phyloP scores from a whole-genome alignment of 2,113 vertebrate genomes.

The Upupa epops region DNA sequence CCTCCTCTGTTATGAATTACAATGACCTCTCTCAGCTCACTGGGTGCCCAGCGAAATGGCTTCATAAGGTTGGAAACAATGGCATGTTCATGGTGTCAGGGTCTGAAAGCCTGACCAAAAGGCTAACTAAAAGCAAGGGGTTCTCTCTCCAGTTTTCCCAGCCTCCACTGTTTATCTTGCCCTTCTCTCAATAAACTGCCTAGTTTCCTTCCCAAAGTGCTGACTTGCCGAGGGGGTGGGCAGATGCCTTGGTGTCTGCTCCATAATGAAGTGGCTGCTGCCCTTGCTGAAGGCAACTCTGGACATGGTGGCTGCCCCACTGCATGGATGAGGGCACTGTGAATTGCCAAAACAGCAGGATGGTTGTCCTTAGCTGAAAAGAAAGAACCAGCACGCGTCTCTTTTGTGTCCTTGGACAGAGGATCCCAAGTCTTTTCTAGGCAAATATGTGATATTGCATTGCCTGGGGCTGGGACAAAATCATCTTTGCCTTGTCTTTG shows the following conservation, averaged over 20 bases:
- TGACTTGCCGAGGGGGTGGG: neutral
- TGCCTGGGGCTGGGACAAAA: neutral
- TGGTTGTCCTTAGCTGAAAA: neutral
- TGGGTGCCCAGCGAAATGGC: neutral
- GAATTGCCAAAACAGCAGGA: neutral
- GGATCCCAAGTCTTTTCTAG: neutral
- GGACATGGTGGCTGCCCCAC: neutral
- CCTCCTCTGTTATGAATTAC: constrained; percentile 42
- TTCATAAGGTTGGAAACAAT: constrained; percentile 21
- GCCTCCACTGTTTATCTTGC: neutral
- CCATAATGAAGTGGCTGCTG: neutral
- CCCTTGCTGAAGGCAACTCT: neutral
- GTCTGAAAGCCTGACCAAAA: constrained; percentile 8
- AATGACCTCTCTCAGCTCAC: neutral
- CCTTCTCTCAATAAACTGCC: neutral
- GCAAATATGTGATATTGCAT: constrained; percentile 33
- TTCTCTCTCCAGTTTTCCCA: neutral
- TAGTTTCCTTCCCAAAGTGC: neutral
- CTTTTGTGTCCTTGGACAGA: constrained; percentile 6
- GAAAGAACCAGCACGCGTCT: neutral
- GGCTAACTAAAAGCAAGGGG: neutral
- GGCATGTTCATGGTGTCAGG: neutral
- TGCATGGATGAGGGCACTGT: neutral
- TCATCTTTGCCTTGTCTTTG: constrained; percentile 3
- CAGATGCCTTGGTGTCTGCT: neutral